Percentiles rank a stretch among this genome's conserved stretches.
These are phyloP conservation scores for Ctenicera cuprea DNA, from an alignment of 2,888 invertebrate genomes.

Conservation along the genomic window DNA sequence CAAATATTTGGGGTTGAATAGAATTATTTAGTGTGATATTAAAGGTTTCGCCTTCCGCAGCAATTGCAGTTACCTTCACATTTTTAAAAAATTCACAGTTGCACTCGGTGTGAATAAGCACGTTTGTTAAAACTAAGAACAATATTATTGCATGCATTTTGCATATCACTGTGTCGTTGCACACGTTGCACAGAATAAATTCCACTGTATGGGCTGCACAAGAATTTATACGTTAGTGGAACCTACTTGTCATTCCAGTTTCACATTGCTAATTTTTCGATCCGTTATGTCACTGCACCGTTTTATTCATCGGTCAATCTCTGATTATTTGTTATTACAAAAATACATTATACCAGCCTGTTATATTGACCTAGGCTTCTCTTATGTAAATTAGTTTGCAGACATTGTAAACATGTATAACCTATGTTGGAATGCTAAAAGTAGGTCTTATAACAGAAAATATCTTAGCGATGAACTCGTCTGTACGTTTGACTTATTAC, in stretches of 20 bases:
- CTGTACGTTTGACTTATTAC: no score
- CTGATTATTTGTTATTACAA: no score
- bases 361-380: no score
- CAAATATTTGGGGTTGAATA: constrained; percentile 19
- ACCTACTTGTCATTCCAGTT: constrained; percentile 20
- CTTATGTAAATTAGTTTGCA: no score
- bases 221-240: constrained; percentile 21
- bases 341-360: no score
- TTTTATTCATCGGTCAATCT: no score
- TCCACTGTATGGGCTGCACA: not conserved
- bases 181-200: not conserved
- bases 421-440: no score
- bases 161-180: not conserved
- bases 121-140: not conserved
- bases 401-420: no score
- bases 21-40: constrained; percentile 34
- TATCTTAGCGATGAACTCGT: no score
- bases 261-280: constrained; percentile 2
- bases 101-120: not conserved
- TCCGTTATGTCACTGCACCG: constrained; percentile 16
- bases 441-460: no score
- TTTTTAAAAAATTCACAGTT: constrained; percentile 39
- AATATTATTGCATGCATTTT: not conserved
- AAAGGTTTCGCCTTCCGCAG: constrained; percentile 24
- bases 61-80: constrained; percentile 28